These are phyloP conservation scores for Trypoxylus dichotomus DNA, from an alignment of 1,140 invertebrate species.

Conservation along the genomic window DNA sequence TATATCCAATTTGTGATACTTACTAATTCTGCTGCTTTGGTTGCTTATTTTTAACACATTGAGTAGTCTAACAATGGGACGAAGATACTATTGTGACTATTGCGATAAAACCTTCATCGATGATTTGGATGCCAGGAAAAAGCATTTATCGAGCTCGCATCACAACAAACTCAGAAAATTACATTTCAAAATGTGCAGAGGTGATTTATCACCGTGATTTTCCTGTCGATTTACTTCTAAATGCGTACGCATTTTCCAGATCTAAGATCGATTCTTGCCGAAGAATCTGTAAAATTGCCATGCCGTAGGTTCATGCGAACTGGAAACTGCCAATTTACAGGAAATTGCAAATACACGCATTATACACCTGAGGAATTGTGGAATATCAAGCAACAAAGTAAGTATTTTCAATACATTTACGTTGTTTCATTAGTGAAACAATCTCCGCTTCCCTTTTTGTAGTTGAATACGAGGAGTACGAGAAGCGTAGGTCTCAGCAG, in stretches of 20 bases:
- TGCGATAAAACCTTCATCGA: constrained; percentile 70
- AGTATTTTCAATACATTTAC: constrained; percentile 33
- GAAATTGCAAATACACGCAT: constrained; percentile 66
- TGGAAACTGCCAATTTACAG: constrained; percentile 64
- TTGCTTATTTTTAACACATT: too few species aligned
- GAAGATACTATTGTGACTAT: constrained; percentile 70
- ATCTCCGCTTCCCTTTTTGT: constrained; percentile 23
- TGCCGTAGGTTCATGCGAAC: constrained; percentile 59
- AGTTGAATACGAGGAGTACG: constrained; percentile 50
- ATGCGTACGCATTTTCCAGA: constrained; percentile 53
- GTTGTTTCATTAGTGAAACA: not conserved
- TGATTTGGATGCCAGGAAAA: constrained; percentile 62
- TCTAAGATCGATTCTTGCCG: constrained; percentile 60
- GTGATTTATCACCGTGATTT: constrained; percentile 50
- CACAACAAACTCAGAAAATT: constrained; percentile 63
- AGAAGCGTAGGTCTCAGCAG: constrained; percentile 36
- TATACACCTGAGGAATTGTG: constrained; percentile 61
- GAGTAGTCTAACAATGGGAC: constrained; percentile 66
- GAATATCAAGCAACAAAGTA: constrained; percentile 60
- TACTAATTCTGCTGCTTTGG: too few species aligned
- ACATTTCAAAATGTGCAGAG: constrained; percentile 66
- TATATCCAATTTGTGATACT: too few species aligned
- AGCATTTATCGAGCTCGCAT: constrained; percentile 64
- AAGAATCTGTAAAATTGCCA: constrained; percentile 62
- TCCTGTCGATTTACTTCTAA: not conserved